Conservation (phyloP, 2,797 vertebrate genomes). For the Geotrypetes seraphini region DNA sequence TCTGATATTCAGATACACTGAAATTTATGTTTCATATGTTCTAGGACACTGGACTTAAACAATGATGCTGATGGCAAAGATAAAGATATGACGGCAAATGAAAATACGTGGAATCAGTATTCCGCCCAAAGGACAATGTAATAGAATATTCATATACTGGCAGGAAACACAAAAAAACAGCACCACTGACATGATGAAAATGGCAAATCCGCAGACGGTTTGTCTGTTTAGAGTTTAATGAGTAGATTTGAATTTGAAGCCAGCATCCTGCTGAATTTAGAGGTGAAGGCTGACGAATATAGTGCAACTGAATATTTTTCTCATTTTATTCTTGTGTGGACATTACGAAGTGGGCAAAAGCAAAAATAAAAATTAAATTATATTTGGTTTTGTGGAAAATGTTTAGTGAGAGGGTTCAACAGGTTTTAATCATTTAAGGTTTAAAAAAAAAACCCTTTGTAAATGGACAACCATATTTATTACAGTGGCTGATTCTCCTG, state of each 20-base stretch:
- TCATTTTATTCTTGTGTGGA: not conserved
- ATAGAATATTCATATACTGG: too few relatives aligned
- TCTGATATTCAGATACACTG: too few relatives aligned
- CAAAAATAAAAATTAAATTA: not conserved
- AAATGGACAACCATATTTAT: too few relatives aligned
- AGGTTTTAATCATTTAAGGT: too few relatives aligned
- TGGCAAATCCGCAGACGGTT: not conserved
- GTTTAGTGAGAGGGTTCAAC: too few relatives aligned
- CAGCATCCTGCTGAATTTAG: constrained; percentile 6
- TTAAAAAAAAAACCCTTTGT: too few relatives aligned
- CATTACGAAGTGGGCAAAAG: not conserved
- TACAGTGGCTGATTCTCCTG: too few relatives aligned
- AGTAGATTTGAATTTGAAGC: not conserved
- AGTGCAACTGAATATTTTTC: rapidly evolving
- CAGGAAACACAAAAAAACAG: not conserved
- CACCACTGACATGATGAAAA: constrained; percentile 3
- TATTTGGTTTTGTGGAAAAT: too few relatives aligned
- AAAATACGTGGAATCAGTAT: constrained; percentile 10
- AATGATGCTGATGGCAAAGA: not conserved
- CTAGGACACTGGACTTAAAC: constrained; percentile 27
- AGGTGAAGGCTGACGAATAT: too few relatives aligned
- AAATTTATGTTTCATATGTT: constrained; percentile 29
- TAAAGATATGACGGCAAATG: constrained; percentile 15
- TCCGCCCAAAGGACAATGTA: constrained; percentile 3
- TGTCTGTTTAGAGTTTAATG: not conserved